Percentiles rank a stretch among this genome's conserved stretches.
These are phyloP conservation scores for Mystacornis crossleyi DNA, from an alignment of 2,113 vertebrate genomes.

Conservation along the genomic window DNA sequence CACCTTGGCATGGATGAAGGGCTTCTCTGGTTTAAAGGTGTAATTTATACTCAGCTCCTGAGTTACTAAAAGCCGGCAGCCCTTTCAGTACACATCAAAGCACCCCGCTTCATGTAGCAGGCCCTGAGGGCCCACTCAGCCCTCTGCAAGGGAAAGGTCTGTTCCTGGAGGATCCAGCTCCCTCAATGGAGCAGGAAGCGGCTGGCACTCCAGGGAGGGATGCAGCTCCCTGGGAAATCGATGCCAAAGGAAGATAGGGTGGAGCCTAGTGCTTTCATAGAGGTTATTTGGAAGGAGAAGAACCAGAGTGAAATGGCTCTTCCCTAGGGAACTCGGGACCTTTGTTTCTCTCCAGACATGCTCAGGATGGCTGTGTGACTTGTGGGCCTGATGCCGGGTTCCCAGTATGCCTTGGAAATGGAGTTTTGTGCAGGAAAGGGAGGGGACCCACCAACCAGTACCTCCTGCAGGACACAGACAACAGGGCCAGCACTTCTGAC, in stretches of 20 bases:
- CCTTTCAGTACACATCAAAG: neutral
- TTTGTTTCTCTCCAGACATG: neutral
- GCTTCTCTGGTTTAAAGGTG: neutral
- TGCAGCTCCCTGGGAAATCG: neutral
- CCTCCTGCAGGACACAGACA: neutral
- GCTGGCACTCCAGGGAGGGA: neutral
- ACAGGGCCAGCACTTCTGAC: rapidly evolving
- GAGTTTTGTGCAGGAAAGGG: neutral
- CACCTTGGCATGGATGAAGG: neutral
- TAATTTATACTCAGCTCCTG: neutral
- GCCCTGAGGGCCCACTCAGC: neutral
- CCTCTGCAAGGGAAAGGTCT: neutral
- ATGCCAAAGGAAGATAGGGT: neutral
- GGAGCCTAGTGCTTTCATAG: neutral
- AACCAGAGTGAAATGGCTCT: rapidly evolving
- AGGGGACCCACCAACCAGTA: neutral
- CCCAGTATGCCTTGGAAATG: neutral
- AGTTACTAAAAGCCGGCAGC: neutral
- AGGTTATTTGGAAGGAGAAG: neutral
- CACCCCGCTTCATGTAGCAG: rapidly evolving
- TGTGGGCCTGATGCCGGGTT: rapidly evolving
- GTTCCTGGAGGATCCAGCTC: rapidly evolving
- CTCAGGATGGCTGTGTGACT: neutral
- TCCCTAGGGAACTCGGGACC: neutral
- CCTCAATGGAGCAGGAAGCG: neutral